Evolutionary conservation across 2,888 invertebrate genomes (phyloP).

Genomic region (Stenodera caucasica): DNA sequence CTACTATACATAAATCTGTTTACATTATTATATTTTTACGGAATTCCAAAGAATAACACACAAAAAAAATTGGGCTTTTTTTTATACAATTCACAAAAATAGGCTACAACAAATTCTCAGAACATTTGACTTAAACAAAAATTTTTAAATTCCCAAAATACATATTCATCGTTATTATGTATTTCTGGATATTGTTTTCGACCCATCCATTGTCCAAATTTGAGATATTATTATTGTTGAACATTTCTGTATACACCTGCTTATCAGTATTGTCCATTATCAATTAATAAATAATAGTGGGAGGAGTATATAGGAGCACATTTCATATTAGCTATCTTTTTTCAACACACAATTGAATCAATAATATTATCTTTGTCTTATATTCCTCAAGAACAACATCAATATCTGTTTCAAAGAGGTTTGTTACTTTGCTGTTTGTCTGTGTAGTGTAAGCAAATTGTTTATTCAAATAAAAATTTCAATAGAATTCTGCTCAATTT

Average conservation of each 20-base stretch:
- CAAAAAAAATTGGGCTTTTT: neutral
- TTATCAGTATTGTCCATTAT: constrained; percentile 2
- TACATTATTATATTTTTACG: neutral
- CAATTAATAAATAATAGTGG: constrained; percentile 6
- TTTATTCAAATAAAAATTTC: constrained; percentile 25
- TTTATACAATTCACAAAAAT: neutral
- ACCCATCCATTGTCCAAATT: neutral
- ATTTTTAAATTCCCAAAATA: too few species aligned
- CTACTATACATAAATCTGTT: constrained; percentile 5
- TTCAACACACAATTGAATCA: neutral
- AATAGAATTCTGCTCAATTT: constrained; percentile 19
- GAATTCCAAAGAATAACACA: neutral
- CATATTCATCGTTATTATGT: too few species aligned
- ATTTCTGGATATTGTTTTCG: neutral
- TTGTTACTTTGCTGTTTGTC: constrained; percentile 23
- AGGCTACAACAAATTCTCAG: neutral
- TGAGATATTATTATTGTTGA: neutral
- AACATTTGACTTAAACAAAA: too few species aligned
- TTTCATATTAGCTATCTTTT: neutral
- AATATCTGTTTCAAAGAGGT: constrained; percentile 19
- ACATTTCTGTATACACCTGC: neutral
- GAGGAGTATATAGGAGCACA: neutral
- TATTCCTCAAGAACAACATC: neutral
- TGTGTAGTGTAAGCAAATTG: constrained; percentile 29
- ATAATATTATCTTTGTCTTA: neutral